Base-by-base conservation (phyloP, 2,888 invertebrate species). In the Polyommatus icarus region DNA sequence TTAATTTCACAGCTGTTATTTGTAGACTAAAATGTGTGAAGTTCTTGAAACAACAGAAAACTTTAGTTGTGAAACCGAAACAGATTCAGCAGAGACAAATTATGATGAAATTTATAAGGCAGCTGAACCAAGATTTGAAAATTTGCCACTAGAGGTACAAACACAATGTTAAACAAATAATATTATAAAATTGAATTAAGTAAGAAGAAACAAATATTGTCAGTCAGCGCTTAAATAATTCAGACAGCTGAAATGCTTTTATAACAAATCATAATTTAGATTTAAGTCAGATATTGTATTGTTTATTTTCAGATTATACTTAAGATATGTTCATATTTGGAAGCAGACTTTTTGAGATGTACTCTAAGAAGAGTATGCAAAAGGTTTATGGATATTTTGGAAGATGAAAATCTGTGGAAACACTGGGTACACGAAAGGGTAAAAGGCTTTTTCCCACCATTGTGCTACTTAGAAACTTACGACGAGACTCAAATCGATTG, bases 281-380 rank as follows among this genome's bases (percentile, higher is more conserved):
- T 7, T 36, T 36, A 59, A 59, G 10, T 59, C 20, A 59, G 24
- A 12, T 4, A 67, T 67, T 67, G 15, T 15, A 29, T 67, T 67
- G 12, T 29, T 67, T 67, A 0, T 7, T 67, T 67, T 67, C 90
- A 95, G 95, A 94, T 95, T 82, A 92, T 95, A 82, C 88, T 95
- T 80, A 95, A 95, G 85, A 95, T 95, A 85, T 95, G 95, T 83
- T 94, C 95, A 50, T 95, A 92, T 83, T 82, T 95, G 84, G 95
- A 95, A 86, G 94, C 95, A 79, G 89, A 93, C 82, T 94, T 94
- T 82, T 86, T 95, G 80, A 94, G 94, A 83, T 87, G 93, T 76
- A 92, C 92, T 29, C 85, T 95, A 77, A 91, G 94, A 78, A 89
- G 91, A 84, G 95, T 95, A 7, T 95, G 95, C 85, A 94, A 90